A percentile compares a stretch with the other conserved stretches of the same genome.
phyloP scores from a whole-genome alignment of 2,113 vertebrate genomes.

The Equus quagga region DNA sequence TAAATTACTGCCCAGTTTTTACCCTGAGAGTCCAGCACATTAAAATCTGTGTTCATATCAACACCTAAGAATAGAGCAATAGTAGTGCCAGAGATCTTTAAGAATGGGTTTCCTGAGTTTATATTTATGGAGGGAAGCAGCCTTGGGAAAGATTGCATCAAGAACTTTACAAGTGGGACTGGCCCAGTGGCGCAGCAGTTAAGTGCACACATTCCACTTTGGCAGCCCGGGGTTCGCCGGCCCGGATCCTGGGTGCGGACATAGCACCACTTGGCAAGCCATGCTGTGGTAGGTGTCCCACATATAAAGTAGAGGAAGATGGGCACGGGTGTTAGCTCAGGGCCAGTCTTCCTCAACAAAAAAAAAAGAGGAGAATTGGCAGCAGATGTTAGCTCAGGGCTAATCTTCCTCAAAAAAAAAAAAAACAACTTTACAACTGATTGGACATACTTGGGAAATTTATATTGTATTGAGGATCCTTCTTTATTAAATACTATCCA shows the following conservation, averaged over 20 bases:
- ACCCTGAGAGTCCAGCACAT: background rate
- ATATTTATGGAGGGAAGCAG: background rate
- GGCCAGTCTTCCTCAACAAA: too few species aligned
- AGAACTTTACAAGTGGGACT: background rate
- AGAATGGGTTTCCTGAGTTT: conserved; percentile 41
- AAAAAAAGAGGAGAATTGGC: too few species aligned
- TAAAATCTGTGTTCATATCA: conserved; percentile 45
- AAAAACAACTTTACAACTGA: background rate
- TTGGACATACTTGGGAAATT: conserved; percentile 36
- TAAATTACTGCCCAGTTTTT: conserved; percentile 50
- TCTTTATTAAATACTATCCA: conserved; percentile 39
- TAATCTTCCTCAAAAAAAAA: too few species aligned
- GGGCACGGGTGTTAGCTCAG: too few species aligned
- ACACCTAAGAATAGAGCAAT: conserved; percentile 11
- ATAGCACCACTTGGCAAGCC: too few species aligned
- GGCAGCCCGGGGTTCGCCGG: too few species aligned
- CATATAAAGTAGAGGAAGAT: too few species aligned
- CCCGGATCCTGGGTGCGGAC: too few species aligned
- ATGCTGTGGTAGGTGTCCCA: too few species aligned
- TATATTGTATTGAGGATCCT: background rate
- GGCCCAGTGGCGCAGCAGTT: too few species aligned
- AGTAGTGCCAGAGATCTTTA: conserved; percentile 38
- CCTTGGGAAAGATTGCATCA: background rate
- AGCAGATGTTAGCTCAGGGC: too few species aligned
- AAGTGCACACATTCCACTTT: too few species aligned